A percentile compares a stretch with the other conserved stretches of the same genome.
These are phyloP conservation scores for Anolis carolinensis DNA, from an alignment of 2,113 vertebrate species.

Conservation along the genomic window DNA sequence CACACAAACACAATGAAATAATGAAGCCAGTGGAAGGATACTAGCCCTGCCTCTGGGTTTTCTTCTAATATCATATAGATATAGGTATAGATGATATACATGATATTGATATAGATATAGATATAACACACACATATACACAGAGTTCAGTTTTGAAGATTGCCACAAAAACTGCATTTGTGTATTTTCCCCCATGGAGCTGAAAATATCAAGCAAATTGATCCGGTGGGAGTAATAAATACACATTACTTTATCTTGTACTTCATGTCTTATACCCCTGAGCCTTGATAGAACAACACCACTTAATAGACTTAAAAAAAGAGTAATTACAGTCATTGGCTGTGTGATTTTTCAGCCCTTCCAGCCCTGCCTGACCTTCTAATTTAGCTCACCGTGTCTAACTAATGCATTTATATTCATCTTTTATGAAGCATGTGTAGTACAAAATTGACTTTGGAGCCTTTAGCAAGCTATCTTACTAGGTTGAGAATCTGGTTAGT, in stretches of 20 bases:
- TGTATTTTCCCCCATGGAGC: constrained; percentile 83
- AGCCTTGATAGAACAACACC: constrained; percentile 85
- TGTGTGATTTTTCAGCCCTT: constrained; percentile 85
- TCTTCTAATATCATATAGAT: constrained; percentile 27
- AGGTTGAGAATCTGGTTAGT: constrained; percentile 69
- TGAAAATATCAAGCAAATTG: constrained; percentile 88
- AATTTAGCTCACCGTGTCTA: constrained; percentile 84
- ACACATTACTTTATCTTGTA: constrained; percentile 90
- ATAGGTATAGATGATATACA: too few species aligned
- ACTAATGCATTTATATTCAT: constrained; percentile 86
- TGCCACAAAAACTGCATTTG: constrained; percentile 82
- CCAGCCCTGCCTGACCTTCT: constrained; percentile 87
- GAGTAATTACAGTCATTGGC: constrained; percentile 88
- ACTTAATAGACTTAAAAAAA: constrained; percentile 90
- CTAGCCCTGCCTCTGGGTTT: constrained; percentile 28
- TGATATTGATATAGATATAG: background rate
- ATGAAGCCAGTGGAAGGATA: constrained; percentile 19
- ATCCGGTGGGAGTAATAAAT: constrained; percentile 89
- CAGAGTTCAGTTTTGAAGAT: constrained; percentile 70
- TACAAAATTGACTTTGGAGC: constrained; percentile 75
- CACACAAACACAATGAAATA: constrained; percentile 17
- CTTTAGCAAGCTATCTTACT: constrained; percentile 74
- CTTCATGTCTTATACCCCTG: constrained; percentile 86
- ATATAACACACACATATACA: constrained; percentile 17
- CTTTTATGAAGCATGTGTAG: constrained; percentile 84